Evolutionary conservation across 2,797 vertebrate genomes (phyloP).

Genomic region (Melanotaenia pygmaea): DNA sequence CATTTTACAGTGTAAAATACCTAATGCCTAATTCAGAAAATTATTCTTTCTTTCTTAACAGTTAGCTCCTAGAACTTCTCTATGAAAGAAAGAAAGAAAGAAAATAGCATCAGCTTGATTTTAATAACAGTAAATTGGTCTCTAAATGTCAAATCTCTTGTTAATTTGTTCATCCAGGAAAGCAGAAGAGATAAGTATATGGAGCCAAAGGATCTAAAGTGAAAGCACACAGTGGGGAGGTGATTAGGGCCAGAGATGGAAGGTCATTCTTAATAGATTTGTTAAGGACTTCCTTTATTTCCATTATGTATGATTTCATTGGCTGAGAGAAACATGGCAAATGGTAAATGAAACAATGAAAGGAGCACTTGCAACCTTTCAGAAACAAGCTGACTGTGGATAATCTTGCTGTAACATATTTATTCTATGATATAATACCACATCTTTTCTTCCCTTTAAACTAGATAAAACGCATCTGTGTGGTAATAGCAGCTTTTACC

Average conservation of each 20-base stretch:
- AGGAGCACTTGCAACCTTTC: not conserved
- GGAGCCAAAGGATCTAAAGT: not conserved
- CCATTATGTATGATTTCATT: not conserved
- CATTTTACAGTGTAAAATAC: no score
- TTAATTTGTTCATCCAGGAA: not conserved
- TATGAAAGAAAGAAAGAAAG: not conserved
- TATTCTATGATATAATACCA: not conserved
- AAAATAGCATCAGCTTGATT: not conserved
- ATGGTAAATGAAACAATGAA: not conserved
- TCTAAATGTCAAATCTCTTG: constrained; percentile 1
- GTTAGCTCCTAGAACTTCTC: no score
- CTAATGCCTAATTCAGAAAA: not conserved
- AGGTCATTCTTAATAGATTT: not conserved
- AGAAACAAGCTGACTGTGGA: not conserved
- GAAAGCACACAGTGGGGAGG: not conserved
- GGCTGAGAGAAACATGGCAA: not conserved
- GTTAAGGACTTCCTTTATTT: not conserved
- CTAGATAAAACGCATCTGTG: not conserved
- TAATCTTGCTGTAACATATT: not conserved
- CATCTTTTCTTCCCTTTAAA: not conserved
- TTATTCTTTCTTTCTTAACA: not conserved
- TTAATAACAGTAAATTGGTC: not conserved
- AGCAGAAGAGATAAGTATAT: not conserved
- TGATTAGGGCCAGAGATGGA: not conserved
- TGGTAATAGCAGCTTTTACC: constrained; percentile 18